These are phyloP conservation scores for Tanytarsus gracilentus DNA, from an alignment of 2,888 invertebrate genomes.

Conservation along the genomic window DNA sequence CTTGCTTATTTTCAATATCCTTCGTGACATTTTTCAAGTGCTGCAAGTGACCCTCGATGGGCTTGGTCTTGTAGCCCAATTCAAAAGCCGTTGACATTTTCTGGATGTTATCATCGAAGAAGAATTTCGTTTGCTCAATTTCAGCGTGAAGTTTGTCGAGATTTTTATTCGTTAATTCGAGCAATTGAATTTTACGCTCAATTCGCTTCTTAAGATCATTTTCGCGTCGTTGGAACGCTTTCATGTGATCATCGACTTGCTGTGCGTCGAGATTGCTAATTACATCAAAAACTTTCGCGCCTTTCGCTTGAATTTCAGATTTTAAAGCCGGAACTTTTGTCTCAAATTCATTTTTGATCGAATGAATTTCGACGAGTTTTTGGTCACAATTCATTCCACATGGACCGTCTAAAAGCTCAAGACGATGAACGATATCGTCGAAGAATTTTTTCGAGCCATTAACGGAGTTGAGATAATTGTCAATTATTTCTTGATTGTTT, in stretches of 20 bases:
- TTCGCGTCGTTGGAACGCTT: constrained; percentile 73
- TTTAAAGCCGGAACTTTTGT: constrained; percentile 62
- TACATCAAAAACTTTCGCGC: constrained; percentile 63
- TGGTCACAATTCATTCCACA: constrained; percentile 72
- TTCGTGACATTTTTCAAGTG: constrained; percentile 64
- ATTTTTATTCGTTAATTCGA: constrained; percentile 75
- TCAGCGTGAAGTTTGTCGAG: constrained; percentile 72
- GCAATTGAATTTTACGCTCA: constrained; percentile 71
- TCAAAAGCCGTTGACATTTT: constrained; percentile 57
- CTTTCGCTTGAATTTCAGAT: constrained; percentile 59
- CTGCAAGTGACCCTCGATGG: constrained; percentile 64
- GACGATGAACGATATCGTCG: constrained; percentile 66
- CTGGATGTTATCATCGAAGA: constrained; percentile 66
- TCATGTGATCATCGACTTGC: constrained; percentile 83
- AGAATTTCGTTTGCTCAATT: constrained; percentile 67
- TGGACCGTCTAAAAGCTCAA: constrained; percentile 76
- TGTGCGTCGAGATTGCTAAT: constrained; percentile 83
- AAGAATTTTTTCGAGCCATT: constrained; percentile 75
- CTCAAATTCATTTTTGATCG: constrained; percentile 64
- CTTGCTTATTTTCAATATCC: constrained; percentile 76
- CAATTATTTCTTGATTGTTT: constrained; percentile 63
- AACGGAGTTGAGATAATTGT: constrained; percentile 65
- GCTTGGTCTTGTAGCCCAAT: constrained; percentile 67
- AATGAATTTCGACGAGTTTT: constrained; percentile 64
- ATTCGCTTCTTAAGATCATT: constrained; percentile 76